phyloP scores from a whole-genome alignment of 2,797 vertebrate species.

The Oceanodroma leucorhoa region DNA sequence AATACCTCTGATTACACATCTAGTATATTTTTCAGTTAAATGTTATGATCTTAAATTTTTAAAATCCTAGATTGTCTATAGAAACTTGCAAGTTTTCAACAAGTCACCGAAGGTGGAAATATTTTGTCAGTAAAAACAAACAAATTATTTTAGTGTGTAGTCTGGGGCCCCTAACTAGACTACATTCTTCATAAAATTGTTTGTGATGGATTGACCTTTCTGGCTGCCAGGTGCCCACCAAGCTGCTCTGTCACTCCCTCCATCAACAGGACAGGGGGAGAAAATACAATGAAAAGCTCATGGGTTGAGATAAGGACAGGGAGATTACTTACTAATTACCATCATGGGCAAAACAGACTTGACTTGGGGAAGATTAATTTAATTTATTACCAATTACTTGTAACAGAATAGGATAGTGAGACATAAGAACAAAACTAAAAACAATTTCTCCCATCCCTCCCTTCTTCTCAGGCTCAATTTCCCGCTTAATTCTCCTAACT shows the following conservation, averaged over 20 bases:
- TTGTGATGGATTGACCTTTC: background rate
- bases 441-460: rapidly evolving
- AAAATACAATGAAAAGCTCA: background rate
- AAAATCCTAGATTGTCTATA: background rate
- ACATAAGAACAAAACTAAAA: background rate
- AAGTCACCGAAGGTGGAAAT: background rate
- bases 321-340: background rate
- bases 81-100: background rate
- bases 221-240: background rate
- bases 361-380: background rate
- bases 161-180: background rate
- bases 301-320: background rate
- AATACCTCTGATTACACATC: background rate
- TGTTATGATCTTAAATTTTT: background rate
- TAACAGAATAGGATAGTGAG: background rate
- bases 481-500: background rate
- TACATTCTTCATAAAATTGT: background rate
- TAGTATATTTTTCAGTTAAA: background rate
- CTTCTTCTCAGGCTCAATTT: background rate
- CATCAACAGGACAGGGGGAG: background rate
- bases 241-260: background rate
- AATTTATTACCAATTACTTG: background rate
- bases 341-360: background rate
- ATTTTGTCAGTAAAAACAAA: background rate
- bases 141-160: background rate